phyloP scores from a whole-genome alignment of 2,888 invertebrate species.

The Phalangium opilio region DNA sequence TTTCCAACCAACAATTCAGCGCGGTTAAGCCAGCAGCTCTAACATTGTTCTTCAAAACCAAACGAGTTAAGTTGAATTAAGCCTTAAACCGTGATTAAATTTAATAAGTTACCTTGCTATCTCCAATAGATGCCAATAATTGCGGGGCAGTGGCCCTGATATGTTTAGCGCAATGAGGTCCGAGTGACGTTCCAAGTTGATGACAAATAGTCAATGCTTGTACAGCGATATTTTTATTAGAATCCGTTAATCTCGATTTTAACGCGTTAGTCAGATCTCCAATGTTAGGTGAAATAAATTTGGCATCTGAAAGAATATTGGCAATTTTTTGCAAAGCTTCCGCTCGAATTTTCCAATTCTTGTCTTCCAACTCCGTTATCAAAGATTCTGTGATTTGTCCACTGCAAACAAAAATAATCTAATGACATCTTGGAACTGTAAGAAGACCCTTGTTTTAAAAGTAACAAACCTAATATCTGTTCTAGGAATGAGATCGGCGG shows the following conservation, averaged over 20 bases:
- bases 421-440: too few species aligned
- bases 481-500: constrained; percentile 56
- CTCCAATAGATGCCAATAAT: constrained; percentile 49
- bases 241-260: constrained; percentile 61
- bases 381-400: constrained; percentile 64
- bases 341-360: constrained; percentile 78
- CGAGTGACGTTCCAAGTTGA: constrained; percentile 64
- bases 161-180: constrained; percentile 59
- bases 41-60: constrained; percentile 51
- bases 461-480: constrained; percentile 47
- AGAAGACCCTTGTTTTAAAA: neutral
- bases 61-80: constrained; percentile 2
- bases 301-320: constrained; percentile 53
- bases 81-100: neutral
- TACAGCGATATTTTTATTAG: constrained; percentile 71
- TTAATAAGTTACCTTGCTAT: constrained; percentile 46
- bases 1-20: constrained; percentile 69
- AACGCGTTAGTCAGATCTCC: constrained; percentile 71
- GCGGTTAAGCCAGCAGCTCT: constrained; percentile 63
- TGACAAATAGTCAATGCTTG: constrained; percentile 69
- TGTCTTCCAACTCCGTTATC: constrained; percentile 64
- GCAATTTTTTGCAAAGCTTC: constrained; percentile 58
- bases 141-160: constrained; percentile 67
- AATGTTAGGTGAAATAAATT: constrained; percentile 63
- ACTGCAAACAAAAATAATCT: constrained; percentile 29